Evolutionary conservation across 2,797 vertebrate species (phyloP).

Genomic region (Scomberomorus guttatus): DNA sequence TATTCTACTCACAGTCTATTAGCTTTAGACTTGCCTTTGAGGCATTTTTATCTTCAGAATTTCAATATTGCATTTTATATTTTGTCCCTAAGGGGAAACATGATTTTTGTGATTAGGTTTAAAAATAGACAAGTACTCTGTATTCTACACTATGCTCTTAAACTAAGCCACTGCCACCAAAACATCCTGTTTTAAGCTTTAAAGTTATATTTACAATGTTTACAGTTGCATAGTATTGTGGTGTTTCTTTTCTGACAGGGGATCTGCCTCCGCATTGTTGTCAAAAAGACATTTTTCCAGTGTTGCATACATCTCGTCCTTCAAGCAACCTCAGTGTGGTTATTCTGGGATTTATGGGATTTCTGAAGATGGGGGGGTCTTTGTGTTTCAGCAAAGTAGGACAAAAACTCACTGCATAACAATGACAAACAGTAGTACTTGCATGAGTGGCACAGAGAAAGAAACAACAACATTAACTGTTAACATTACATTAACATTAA

Average conservation of each 20-base stretch:
- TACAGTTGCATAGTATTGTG: constrained; percentile 17
- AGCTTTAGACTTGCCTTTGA: constrained; percentile 35
- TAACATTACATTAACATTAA: too few relatives aligned
- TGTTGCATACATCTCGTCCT: constrained; percentile 53
- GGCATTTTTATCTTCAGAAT: constrained; percentile 54
- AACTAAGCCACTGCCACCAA: constrained; percentile 28
- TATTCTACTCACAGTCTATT: constrained; percentile 46
- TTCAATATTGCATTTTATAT: constrained; percentile 61
- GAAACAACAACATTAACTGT: background rate
- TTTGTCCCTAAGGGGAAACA: constrained; percentile 25
- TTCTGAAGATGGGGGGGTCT: constrained; percentile 43
- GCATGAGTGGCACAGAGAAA: constrained; percentile 3
- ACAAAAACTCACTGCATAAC: constrained; percentile 26
- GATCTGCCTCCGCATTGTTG: constrained; percentile 35
- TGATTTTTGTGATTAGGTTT: constrained; percentile 41
- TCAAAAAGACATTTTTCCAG: constrained; percentile 40
- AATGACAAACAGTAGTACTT: constrained; percentile 31
- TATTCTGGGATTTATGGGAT: constrained; percentile 51
- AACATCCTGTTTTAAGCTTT: constrained; percentile 18
- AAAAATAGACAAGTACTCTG: constrained; percentile 35
- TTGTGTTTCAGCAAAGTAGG: constrained; percentile 43
- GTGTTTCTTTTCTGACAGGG: constrained; percentile 22
- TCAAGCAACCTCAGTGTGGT: constrained; percentile 59
- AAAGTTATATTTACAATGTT: constrained; percentile 44
- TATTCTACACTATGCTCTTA: constrained; percentile 23